Evolutionary conservation across 1,140 invertebrate species (phyloP), one percentile per base, ranked within the genome.

Genomic region (Trachymyrmex septentrionalis): DNA sequence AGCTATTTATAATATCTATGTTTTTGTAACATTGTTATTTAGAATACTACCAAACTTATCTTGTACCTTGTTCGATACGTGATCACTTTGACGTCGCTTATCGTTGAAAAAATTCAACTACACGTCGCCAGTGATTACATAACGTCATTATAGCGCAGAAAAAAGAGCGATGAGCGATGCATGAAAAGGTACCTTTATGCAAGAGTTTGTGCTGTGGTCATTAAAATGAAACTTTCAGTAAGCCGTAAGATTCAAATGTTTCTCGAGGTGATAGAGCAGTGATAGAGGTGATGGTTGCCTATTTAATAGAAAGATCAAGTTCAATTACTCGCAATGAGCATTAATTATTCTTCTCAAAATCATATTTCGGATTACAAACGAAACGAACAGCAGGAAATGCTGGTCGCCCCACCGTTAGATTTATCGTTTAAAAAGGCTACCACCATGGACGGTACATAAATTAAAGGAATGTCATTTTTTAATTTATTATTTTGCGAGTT

Each of bases 381-480:
- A 69, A 85, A 64, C 27, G 87, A 91, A 72, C 77, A 5, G 1
- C 91, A 93, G 64, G 69, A 86, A 27, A 92, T 92, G 87, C n/a
- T 90, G 3, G 86, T 90, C 10, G 93, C 90, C 4, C 90, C 92
- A 71, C 94, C 94, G 16, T 78, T 94, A 27, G 94, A 94, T 71
- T 92, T 93, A 34, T 94, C 94, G 21, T 94, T 93, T 78, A 94
- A 90, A 87, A 93, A 92, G 57, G 93, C 93, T 27, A 69, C 48
- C 14, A 90, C 80, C 9, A 91, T 92, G 88, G 72, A 91, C 44
- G 93, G 93, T 94, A 94, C 1, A 21, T 82, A 21, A 50, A 34
- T 34, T 7, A 12, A 53, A 57, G 1, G n/a, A 57, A 19, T 57
- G 89, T 76, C 34, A 85, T 19, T 71, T 66, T 9, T 16, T 3